These are phyloP conservation scores for Manis javanica DNA, from an alignment of 2,797 vertebrate genomes.

Conservation along the genomic window DNA sequence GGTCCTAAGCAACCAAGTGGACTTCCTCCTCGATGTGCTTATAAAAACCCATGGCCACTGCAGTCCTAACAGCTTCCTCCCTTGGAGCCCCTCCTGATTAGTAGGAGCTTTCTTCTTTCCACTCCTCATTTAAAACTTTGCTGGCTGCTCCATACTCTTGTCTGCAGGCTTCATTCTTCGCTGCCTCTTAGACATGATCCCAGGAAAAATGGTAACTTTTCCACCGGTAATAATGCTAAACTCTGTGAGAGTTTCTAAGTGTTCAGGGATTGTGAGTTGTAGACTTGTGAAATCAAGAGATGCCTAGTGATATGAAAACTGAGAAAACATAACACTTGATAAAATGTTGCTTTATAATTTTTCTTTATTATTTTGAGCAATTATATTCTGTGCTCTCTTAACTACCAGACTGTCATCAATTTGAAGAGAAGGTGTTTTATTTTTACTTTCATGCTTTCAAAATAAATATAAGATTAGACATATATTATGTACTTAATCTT, in stretches of 20 bases:
- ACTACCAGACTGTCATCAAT: background rate
- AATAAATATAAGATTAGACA: background rate
- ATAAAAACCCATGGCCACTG: too few species aligned
- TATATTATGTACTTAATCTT: background rate
- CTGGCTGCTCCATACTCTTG: too few species aligned
- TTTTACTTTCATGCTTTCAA: slow-evolving; percentile 37
- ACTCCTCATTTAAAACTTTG: too few species aligned
- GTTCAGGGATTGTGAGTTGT: background rate
- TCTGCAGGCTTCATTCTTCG: too few species aligned
- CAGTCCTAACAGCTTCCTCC: too few species aligned
- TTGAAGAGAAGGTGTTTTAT: background rate
- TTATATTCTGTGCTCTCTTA: background rate
- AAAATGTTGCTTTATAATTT: background rate
- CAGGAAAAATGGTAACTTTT: too few species aligned
- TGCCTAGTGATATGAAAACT: background rate
- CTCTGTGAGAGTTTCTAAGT: background rate
- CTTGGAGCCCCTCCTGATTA: too few species aligned
- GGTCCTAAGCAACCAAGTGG: too few species aligned
- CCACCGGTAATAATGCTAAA: background rate
- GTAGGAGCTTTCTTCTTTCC: too few species aligned
- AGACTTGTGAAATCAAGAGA: slow-evolving; percentile 33
- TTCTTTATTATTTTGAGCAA: background rate
- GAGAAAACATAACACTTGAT: background rate
- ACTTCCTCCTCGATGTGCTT: too few species aligned
- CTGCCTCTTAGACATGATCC: too few species aligned